phyloP scores from a whole-genome alignment of 2,888 invertebrate genomes.

The Pterobdella sp. region DNA sequence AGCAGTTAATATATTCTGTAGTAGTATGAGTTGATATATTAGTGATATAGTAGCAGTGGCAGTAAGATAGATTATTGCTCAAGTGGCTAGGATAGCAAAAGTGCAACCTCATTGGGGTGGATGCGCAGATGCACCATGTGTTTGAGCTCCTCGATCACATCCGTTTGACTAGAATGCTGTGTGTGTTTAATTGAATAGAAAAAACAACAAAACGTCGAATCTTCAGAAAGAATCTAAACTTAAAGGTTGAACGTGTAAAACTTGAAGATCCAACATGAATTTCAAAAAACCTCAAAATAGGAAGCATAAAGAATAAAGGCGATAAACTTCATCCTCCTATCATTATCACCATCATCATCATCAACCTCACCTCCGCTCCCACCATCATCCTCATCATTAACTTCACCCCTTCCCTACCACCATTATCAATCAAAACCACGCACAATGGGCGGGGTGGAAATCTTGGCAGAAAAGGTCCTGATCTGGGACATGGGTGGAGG shows the following conservation, averaged over 20 bases:
- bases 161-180: conserved; percentile 3
- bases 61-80: background rate
- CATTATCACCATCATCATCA: background rate
- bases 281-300: background rate
- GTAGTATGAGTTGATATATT: no score
- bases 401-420: background rate
- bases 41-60: background rate
- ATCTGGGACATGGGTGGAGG: conserved; percentile 27
- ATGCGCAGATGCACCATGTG: background rate
- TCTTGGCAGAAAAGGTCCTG: conserved; percentile 15
- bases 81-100: no score
- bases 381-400: conserved; percentile 18
- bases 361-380: background rate
- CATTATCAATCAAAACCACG: background rate
- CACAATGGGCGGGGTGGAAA: conserved; percentile 1
- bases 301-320: background rate
- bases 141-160: conserved; percentile 11
- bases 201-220: no score
- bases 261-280: background rate
- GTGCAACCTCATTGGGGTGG: background rate
- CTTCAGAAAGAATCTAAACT: no score
- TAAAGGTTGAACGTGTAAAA: no score
- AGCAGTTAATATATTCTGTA: no score
- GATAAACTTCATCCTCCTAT: background rate
- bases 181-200: background rate